These are phyloP conservation scores for Vireo griseus DNA, from an alignment of 2,797 vertebrate species.

Conservation along the genomic window DNA sequence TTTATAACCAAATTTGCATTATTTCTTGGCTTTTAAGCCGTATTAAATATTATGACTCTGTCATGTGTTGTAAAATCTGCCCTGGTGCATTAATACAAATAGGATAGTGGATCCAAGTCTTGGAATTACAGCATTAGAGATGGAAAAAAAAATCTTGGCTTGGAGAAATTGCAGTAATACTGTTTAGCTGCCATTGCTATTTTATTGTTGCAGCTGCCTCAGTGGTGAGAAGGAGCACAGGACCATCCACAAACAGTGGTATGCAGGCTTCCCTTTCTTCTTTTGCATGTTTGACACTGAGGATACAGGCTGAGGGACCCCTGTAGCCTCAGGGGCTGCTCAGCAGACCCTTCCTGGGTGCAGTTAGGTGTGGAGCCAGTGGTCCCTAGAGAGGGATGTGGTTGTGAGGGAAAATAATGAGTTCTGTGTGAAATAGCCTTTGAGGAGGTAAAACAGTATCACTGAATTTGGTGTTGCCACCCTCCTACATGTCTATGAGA, in stretches of 20 bases:
- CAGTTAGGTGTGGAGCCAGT: background rate
- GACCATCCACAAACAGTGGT: rapidly evolving
- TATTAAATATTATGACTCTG: background rate
- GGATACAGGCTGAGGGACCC: background rate
- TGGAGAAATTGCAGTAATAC: background rate
- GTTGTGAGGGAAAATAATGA: background rate
- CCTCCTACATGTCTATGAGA: background rate
- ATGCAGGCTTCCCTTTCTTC: background rate
- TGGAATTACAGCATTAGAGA: background rate
- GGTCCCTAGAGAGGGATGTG: background rate
- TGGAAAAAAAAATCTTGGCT: background rate
- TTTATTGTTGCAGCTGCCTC: background rate
- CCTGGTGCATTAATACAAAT: background rate
- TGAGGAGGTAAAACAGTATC: background rate
- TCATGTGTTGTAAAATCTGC: background rate
- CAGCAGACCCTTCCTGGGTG: background rate
- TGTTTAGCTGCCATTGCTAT: background rate
- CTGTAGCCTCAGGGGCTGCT: background rate
- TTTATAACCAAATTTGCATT: conserved; percentile 27
- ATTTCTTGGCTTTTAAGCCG: conserved; percentile 20
- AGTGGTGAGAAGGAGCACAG: background rate
- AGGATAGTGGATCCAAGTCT: background rate
- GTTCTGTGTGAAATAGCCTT: background rate
- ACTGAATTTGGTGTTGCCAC: background rate
- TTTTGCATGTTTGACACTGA: background rate